Evolutionary conservation across 1,140 invertebrate genomes (phyloP).

Genomic region (Oedothorax gibbosus): DNA sequence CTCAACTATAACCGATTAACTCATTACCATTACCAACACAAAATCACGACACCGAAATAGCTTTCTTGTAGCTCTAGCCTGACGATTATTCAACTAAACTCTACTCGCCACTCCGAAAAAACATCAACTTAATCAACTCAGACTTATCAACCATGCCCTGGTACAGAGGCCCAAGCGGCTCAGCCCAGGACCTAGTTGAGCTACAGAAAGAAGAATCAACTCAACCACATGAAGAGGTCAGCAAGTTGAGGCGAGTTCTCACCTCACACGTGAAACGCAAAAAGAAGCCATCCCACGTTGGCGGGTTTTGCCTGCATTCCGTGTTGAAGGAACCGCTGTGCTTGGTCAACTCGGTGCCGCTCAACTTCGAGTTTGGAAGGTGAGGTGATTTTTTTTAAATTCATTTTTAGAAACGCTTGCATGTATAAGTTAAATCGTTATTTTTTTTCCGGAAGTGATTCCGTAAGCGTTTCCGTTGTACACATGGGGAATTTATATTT

Average conservation of each 20-base stretch:
- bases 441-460: too few species aligned
- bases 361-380: conserved; percentile 67
- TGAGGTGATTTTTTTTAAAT: conserved; percentile 27
- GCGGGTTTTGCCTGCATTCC: conserved; percentile 66
- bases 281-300: conserved; percentile 58
- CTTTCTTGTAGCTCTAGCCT: too few species aligned
- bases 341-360: conserved; percentile 70
- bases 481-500: too few species aligned
- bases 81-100: too few species aligned
- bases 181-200: conserved; percentile 49
- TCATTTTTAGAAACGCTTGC: too few species aligned
- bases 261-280: conserved; percentile 68
- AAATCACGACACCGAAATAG: too few species aligned
- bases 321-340: conserved; percentile 71
- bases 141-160: conserved; percentile 46
- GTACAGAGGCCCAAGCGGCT: conserved; percentile 57
- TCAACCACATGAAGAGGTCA: conserved; percentile 43
- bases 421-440: too few species aligned
- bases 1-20: too few species aligned
- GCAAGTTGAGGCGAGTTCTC: conserved; percentile 69
- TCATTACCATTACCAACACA: too few species aligned
- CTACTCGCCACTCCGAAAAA: too few species aligned
- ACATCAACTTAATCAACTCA: not conserved
- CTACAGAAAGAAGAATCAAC: conserved; percentile 52
- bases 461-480: too few species aligned